Base-by-base conservation (phyloP, 2,888 invertebrate genomes). In the Sabatieria punctata region DNA sequence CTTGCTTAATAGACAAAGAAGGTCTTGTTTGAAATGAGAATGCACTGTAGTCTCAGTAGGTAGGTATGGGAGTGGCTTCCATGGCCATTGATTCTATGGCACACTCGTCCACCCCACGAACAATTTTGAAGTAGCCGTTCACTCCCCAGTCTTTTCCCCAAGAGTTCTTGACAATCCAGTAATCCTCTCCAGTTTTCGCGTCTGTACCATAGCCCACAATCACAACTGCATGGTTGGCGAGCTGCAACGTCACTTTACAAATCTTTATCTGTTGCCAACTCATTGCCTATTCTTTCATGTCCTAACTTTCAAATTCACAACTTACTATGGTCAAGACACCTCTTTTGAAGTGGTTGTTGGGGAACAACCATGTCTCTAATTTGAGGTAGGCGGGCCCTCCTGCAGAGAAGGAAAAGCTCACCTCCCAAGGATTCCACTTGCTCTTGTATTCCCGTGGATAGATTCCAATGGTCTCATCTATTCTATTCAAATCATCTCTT, bases 141-240 rank as follows among this genome's bases (percentile, higher is more conserved):
- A 63, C 61, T 1, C 63, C 63, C 61, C 61, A 63, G 1, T 24
- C 25, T 0, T 41, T 42, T 4, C 61, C 59, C 63, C 63, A 69
- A 47, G 65, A 66, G 54, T 68, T 69, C 54, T 67, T 67, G 4
- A 68, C 64, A 19, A 60, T 63, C 66, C 70, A 69, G 52, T 57
- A 71, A 38, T 64, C 60, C 35, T 61, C 56, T 8, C 64, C 64
- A 3, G 57, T 55, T 13, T 45, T 50, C 23, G 55, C 42, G 25
- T 70, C 68, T 1, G 52, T 57, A 1, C 72, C 72, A 53, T 70
- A 72, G 2, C 72, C 71, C 15, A 72, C 71, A 23, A 70, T 50
- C 23, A 71, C 55, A 2, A 72, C 71, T 15, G 70, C 71, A 51
- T 72, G 71, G 55, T 71, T 70, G 15, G 68, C 67, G 38, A 65